Conservation (phyloP, 2,888 invertebrate genomes). For the Cantharis lateralis region DNA sequence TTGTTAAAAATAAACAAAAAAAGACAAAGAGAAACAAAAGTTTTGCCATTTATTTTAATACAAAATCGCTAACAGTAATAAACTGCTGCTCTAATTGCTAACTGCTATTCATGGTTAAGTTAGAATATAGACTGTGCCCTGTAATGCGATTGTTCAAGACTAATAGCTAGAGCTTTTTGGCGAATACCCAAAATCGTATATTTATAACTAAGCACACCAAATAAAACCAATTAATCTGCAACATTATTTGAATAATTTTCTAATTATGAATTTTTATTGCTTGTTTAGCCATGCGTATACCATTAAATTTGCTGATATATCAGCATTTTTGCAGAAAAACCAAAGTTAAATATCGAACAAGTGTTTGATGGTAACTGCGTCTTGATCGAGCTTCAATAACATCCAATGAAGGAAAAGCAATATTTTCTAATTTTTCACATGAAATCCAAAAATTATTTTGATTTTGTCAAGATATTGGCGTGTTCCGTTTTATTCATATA, state of each 20-base stretch:
- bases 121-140: slow-evolving; percentile 20
- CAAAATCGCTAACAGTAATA: slow-evolving; percentile 25
- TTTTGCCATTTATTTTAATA: slow-evolving; percentile 26
- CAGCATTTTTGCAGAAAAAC: background rate
- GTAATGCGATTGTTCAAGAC: slow-evolving; percentile 19
- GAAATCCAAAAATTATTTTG: background rate
- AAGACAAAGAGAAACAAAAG: slow-evolving; percentile 7
- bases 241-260: background rate
- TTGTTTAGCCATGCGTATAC: background rate
- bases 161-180: slow-evolving; percentile 20
- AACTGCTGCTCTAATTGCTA: slow-evolving; percentile 24
- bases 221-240: background rate
- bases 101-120: slow-evolving; percentile 24
- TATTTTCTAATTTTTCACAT: background rate
- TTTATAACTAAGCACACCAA: background rate
- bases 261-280: background rate
- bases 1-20: background rate
- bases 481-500: no score
- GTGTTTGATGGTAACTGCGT: background rate
- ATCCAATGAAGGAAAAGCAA: background rate
- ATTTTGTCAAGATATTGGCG: no score
- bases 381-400: background rate
- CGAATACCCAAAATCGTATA: slow-evolving; percentile 19
- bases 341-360: background rate
- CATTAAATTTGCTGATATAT: background rate